Evolutionary conservation across 2,797 vertebrate species (phyloP).

Genomic region (Eulemur rubriventer): DNA sequence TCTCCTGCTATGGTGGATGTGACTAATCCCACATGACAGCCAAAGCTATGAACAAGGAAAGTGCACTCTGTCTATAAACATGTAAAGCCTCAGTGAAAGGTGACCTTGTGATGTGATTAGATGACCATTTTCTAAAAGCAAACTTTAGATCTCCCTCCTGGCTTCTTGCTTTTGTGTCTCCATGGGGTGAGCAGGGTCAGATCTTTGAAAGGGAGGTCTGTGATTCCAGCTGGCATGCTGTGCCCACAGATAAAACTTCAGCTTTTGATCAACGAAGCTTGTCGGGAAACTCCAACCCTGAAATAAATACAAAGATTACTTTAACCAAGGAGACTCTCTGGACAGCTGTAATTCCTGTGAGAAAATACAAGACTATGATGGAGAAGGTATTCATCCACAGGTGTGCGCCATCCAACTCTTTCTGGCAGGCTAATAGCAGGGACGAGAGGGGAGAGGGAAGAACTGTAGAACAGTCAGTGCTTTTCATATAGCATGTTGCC

Average conservation of each 20-base stretch:
- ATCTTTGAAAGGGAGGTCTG: background rate
- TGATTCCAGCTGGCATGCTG: background rate
- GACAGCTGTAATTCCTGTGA: background rate
- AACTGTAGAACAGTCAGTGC: background rate
- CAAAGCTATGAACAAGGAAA: background rate
- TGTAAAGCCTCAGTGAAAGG: background rate
- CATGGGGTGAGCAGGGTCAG: background rate
- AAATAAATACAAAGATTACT: background rate
- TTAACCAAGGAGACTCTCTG: background rate
- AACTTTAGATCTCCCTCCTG: background rate
- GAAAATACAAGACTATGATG: background rate
- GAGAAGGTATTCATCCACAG: background rate
- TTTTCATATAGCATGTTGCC: background rate
- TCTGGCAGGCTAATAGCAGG: background rate
- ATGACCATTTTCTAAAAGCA: background rate
- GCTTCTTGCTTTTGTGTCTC: background rate
- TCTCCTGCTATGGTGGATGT: background rate
- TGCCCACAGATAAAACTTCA: background rate
- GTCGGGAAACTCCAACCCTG: background rate
- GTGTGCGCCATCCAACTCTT: background rate
- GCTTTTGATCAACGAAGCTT: constrained; percentile 37
- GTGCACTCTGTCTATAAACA: fast-evolving
- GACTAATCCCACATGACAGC: background rate
- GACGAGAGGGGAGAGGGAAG: background rate
- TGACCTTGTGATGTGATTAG: background rate